Evolutionary conservation across 30 jellyfish, hydroid and myxozoan species (phyloP).

Genomic region (Chrysaora quinquecirrha): DNA sequence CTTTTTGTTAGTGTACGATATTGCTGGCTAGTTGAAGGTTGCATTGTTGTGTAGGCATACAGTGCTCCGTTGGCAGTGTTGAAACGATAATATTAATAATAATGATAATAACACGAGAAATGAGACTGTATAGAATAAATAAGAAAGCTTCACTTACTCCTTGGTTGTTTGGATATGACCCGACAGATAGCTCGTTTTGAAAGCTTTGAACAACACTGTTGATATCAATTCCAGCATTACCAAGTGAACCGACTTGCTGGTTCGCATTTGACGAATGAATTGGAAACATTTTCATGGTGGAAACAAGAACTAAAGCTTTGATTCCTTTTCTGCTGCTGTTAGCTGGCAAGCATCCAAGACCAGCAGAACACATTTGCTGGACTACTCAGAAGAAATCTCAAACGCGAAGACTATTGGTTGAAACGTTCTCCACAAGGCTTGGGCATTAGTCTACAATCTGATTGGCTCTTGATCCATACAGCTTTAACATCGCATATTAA

Average conservation of each 20-base stretch:
- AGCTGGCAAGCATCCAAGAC: conserved; percentile 80
- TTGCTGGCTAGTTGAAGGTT: too few relatives aligned
- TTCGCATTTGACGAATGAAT: conserved; percentile 49
- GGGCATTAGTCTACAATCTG: conserved; percentile 47
- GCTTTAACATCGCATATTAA: too few relatives aligned
- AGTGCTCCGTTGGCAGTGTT: too few relatives aligned
- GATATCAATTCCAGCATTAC: conserved; percentile 34
- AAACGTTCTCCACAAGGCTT: conserved; percentile 35
- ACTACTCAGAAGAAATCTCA: conserved; percentile 29
- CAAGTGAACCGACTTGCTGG: conserved; percentile 56
- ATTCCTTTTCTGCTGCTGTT: conserved; percentile 20
- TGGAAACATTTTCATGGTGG: conserved; percentile 74
- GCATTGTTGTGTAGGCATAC: too few relatives aligned
- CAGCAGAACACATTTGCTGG: conserved; percentile 33
- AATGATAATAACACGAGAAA: too few relatives aligned
- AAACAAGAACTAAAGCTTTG: conserved; percentile 8
- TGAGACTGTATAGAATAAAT: too few relatives aligned
- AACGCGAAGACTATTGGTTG: conserved; percentile 53
- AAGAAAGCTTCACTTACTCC: conserved; percentile 36
- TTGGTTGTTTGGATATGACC: conserved; percentile 46
- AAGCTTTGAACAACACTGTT: conserved; percentile 73
- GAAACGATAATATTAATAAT: too few relatives aligned
- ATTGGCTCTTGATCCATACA: conserved; percentile 55
- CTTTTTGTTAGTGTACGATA: too few relatives aligned
- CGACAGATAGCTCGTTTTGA: conserved; percentile 65